Evolutionary conservation across 2,113 vertebrate species (phyloP).

Genomic region (Cariama cristata): DNA sequence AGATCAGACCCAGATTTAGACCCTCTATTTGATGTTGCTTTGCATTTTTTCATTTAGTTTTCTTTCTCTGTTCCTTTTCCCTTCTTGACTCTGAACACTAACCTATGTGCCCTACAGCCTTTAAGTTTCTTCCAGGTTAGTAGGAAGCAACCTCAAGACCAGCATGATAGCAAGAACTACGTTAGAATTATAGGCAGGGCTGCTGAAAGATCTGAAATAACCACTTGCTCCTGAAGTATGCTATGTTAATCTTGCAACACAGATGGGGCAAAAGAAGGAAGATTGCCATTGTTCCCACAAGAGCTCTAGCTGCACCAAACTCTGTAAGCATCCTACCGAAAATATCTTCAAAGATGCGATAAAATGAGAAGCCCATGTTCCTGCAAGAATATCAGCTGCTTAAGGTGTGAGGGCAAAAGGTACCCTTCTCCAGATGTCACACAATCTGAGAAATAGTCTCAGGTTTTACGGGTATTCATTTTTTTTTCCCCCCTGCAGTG

Average conservation of each 20-base stretch:
- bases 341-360: background rate
- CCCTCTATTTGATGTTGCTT: background rate
- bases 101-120: background rate
- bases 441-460: background rate
- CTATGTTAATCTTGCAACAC: background rate
- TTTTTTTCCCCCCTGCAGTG: background rate
- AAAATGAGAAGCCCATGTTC: background rate
- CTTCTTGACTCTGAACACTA: background rate
- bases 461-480: background rate
- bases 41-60: background rate
- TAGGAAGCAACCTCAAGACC: background rate
- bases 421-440: background rate
- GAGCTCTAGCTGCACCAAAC: background rate
- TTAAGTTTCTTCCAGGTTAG: background rate
- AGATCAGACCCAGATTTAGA: background rate
- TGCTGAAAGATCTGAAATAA: background rate
- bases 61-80: background rate
- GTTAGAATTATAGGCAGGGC: background rate
- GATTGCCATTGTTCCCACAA: background rate
- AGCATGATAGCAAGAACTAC: background rate
- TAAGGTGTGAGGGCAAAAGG: background rate
- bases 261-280: background rate
- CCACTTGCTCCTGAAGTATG: background rate
- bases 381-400: background rate
- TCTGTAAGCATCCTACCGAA: background rate